A percentile compares a stretch with the other conserved stretches of the same genome.
phyloP scores from a whole-genome alignment of 2,797 vertebrate species.

The Enteromius treurensis region DNA sequence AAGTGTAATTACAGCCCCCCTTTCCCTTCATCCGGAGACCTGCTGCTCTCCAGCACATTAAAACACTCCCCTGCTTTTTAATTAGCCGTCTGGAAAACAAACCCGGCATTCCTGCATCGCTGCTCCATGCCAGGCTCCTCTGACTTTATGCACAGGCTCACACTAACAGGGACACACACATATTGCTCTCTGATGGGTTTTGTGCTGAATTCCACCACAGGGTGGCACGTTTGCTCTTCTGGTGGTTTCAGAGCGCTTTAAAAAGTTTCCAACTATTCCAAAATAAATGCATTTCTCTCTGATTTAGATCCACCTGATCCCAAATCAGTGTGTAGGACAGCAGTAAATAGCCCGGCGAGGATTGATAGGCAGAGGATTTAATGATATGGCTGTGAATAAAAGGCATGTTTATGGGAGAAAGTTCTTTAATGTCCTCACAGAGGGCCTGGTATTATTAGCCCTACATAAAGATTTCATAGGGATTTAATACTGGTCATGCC shows the following conservation, averaged over 20 bases:
- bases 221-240: constrained; percentile 39
- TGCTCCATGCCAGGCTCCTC: constrained; percentile 52
- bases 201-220: constrained; percentile 29
- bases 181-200: neutral
- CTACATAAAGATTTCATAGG: constrained; percentile 48
- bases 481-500: constrained; percentile 52
- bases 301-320: constrained; percentile 28
- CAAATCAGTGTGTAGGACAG: constrained; percentile 32
- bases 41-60: constrained; percentile 79
- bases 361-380: constrained; percentile 44
- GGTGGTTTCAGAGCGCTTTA: neutral
- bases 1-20: constrained; percentile 77
- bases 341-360: constrained; percentile 35
- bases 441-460: constrained; percentile 45
- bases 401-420: constrained; percentile 47
- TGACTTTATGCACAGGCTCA: constrained; percentile 11
- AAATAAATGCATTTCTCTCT: constrained; percentile 10
- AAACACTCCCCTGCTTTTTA: constrained; percentile 78
- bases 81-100: constrained; percentile 81
- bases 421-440: constrained; percentile 29
- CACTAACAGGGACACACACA: constrained; percentile 36
- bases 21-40: constrained; percentile 79
- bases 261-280: neutral
- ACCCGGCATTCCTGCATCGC: constrained; percentile 75
- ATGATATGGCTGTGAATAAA: constrained; percentile 43